phyloP scores from a whole-genome alignment of 2,888 invertebrate genomes.

The Drosophila mulleri region DNA sequence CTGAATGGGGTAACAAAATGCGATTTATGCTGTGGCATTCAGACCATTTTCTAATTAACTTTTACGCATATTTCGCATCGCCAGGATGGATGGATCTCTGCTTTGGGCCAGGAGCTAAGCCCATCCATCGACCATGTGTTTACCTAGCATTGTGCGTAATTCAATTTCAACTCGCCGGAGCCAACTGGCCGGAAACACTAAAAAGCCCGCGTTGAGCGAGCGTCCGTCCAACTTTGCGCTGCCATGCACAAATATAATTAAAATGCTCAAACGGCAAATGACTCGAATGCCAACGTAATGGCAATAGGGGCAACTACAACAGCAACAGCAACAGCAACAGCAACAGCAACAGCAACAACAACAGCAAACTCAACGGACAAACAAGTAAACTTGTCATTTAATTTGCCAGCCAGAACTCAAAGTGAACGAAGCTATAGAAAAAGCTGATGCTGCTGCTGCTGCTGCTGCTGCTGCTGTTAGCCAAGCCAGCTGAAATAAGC shows the following conservation, averaged over 20 bases:
- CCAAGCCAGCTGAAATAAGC: constrained; percentile 6
- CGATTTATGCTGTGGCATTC: constrained; percentile 2
- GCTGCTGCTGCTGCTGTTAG: constrained; percentile 1
- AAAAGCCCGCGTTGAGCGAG: constrained; percentile 49
- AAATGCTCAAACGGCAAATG: constrained; percentile 63
- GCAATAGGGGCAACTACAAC: constrained; percentile 22
- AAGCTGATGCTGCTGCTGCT: neutral
- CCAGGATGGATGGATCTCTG: constrained; percentile 10
- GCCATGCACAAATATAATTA: constrained; percentile 77
- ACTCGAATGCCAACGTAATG: constrained; percentile 51
- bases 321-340: constrained; percentile 15
- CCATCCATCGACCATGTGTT: constrained; percentile 43
- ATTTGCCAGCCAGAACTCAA: constrained; percentile 64
- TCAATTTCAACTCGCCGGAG: constrained; percentile 40
- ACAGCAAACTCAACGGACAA: constrained; percentile 31
- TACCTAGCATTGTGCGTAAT: constrained; percentile 70
- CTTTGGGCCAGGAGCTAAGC: constrained; percentile 9
- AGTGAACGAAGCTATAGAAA: constrained; percentile 47
- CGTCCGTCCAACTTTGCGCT: constrained; percentile 44
- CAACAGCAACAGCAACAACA: constrained; percentile 19
- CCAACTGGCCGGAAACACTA: constrained; percentile 73
- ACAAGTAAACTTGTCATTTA: constrained; percentile 71
- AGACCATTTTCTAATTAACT: constrained; percentile 68
- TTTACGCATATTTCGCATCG: constrained; percentile 44
- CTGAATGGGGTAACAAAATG: constrained; percentile 3